Percentiles rank a stretch among this genome's conserved stretches.
These are phyloP conservation scores for Eilema depressum DNA, from an alignment of 2,888 invertebrate genomes.

Conservation along the genomic window DNA sequence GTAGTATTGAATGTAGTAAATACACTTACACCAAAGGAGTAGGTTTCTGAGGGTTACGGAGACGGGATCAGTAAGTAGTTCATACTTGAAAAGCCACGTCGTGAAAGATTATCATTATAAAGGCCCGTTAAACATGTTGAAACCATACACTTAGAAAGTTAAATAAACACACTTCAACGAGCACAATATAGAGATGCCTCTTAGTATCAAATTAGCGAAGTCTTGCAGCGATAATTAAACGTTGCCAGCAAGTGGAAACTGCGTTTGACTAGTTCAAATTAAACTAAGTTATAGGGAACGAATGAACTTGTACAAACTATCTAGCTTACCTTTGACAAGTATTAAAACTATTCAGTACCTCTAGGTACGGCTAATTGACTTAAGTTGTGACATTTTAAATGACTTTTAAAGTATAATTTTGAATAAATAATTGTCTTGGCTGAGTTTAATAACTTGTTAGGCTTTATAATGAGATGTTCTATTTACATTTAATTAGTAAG, in stretches of 20 bases:
- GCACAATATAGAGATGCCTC: constrained; percentile 69
- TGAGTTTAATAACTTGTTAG: neutral
- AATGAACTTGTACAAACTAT: constrained; percentile 70
- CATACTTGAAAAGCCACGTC: too few species aligned
- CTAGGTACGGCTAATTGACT: constrained; percentile 16
- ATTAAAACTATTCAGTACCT: constrained; percentile 38
- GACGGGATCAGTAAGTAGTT: too few species aligned
- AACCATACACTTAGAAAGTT: constrained; percentile 31
- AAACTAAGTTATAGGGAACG: constrained; percentile 75
- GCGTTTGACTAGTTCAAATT: constrained; percentile 78
- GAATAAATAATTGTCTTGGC: neutral
- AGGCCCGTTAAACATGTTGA: constrained; percentile 17
- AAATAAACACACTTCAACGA: constrained; percentile 58
- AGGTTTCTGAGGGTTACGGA: too few species aligned
- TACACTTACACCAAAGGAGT: too few species aligned
- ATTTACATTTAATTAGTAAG: too few species aligned
- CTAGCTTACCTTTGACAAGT: constrained; percentile 56
- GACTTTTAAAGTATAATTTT: neutral
- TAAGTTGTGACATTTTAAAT: constrained; percentile 19
- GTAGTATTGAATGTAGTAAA: too few species aligned
- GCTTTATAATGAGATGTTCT: neutral
- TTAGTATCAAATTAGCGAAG: constrained; percentile 77
- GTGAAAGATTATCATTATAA: neutral
- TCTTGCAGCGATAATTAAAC: constrained; percentile 79
- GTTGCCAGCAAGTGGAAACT: constrained; percentile 64